Conservation (phyloP, 2,888 invertebrate genomes). For the Plemyria rubiginata region DNA sequence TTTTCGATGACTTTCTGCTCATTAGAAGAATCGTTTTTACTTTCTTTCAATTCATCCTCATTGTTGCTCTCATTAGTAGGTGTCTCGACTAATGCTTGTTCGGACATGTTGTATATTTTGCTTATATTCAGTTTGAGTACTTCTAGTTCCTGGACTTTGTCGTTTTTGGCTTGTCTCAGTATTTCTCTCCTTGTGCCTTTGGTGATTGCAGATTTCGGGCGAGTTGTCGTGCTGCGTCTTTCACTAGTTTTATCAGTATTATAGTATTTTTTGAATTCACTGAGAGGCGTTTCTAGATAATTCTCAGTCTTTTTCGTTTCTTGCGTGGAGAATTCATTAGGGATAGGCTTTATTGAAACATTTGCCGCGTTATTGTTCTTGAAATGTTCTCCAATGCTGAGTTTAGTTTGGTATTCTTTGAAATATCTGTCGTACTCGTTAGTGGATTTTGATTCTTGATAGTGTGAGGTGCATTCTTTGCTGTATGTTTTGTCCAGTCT, state of each 20-base stretch:
- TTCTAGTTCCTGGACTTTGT: constrained; percentile 53
- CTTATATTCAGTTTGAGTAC: constrained; percentile 57
- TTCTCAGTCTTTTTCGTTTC: constrained; percentile 23
- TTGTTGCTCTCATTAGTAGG: constrained; percentile 10
- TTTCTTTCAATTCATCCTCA: constrained; percentile 10
- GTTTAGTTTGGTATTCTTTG: constrained; percentile 56
- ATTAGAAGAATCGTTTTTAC: neutral
- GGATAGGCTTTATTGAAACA: constrained; percentile 20
- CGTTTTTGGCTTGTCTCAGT: constrained; percentile 36
- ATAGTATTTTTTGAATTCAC: constrained; percentile 72
- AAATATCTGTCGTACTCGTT: constrained; percentile 62
- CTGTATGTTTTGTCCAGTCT: constrained; percentile 37
- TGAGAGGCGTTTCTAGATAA: constrained; percentile 67
- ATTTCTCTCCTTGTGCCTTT: constrained; percentile 32
- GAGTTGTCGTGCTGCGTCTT: constrained; percentile 3
- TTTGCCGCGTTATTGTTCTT: constrained; percentile 48
- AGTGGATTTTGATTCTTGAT: neutral
- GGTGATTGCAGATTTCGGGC: constrained; percentile 12
- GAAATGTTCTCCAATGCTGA: constrained; percentile 50
- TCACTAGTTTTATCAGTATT: constrained; percentile 40
- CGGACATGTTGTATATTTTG: constrained; percentile 54
- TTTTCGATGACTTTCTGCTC: constrained; percentile 1
- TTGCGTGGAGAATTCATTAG: constrained; percentile 15
- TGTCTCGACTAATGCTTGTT: constrained; percentile 28
- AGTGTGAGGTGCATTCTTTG: constrained; percentile 40